Evolutionary conservation across 2,797 vertebrate species (phyloP).

Genomic region (Helarctos malayanus): DNA sequence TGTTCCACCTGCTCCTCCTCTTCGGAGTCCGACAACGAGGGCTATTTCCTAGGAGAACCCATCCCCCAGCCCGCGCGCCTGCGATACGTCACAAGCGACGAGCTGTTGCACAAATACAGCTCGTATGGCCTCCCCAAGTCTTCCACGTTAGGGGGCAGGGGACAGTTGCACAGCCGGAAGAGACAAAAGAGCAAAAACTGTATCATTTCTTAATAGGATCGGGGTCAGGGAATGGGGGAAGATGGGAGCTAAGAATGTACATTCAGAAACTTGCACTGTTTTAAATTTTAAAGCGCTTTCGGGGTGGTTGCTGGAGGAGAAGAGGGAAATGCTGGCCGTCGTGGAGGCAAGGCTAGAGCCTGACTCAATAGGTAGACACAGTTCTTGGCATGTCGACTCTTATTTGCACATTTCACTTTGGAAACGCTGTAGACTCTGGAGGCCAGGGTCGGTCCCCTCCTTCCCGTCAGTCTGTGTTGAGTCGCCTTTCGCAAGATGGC

Average conservation of each 20-base stretch:
- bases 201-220: constrained; percentile 94
- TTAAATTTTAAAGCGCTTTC: constrained; percentile 86
- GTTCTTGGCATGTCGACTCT: constrained; percentile 89
- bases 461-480: constrained; percentile 35
- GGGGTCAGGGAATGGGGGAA: constrained; percentile 59
- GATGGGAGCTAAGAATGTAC: constrained; percentile 90
- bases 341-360: constrained; percentile 81
- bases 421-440: constrained; percentile 84
- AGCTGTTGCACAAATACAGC: constrained; percentile 97
- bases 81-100: constrained; percentile 96
- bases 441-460: constrained; percentile 84
- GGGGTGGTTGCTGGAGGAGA: constrained; percentile 28
- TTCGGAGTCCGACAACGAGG: constrained; percentile 98
- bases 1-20: constrained; percentile 99
- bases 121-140: constrained; percentile 91
- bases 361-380: constrained; percentile 86
- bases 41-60: constrained; percentile 98
- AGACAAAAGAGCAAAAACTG: constrained; percentile 99
- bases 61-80: constrained; percentile 96
- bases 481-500: constrained; percentile 82
- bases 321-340: background rate
- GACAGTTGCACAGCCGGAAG: constrained; percentile 96
- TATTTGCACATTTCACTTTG: constrained; percentile 91
- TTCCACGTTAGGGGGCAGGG: constrained; percentile 91
- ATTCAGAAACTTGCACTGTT: constrained; percentile 90